Evolutionary conservation across 2,113 vertebrate genomes (phyloP), one percentile per base, ranked within the genome.

Genomic region (Silurus asotus): DNA sequence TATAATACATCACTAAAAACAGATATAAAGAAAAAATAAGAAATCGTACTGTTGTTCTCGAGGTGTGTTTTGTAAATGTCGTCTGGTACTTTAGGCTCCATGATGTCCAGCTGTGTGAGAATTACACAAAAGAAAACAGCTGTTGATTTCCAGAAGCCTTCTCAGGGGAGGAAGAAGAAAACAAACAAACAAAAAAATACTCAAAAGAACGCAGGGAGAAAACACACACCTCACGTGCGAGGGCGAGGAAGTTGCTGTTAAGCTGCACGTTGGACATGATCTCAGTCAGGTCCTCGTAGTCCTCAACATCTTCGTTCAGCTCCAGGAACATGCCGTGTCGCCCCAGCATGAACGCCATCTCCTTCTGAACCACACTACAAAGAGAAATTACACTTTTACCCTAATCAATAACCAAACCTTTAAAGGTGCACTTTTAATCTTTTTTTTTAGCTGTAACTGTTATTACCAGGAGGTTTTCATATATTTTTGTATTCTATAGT

Each of bases 241-340:
- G 92, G 3, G 98, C 97, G 90, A 99, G 90, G 90, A 99, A 99
- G 92, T 99, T 99, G 92, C 97, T 99, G 90, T 99, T 99, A 89
- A 99, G 97, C 92, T 99, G 98, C 20, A 99, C 98, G 0, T 99
- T 99, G 80, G 98, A 99, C 98, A 99, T 99, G 88, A 99, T 99
- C 93, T 99, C 98, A 0, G 98, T 99, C 90, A 99, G 92, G 91
- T 99, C 98, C 86, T 99, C 98, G 0, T 97, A 99, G 79, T 99
- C 98, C 51, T 99, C 98, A 53, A 99, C 98, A 1, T 99, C 98
- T 88, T 99, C 98, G 0, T 97, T 99, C 37, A 99, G 95, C 93
- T 98, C 97, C 91, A 99, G 92, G 89, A 99, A 99, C 90, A 99
- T 97, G 4, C 98, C 98, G 0, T 99, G 98, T 14, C 97, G 96